Conservation (phyloP, 2,888 invertebrate genomes). For the Eudemis profundana region DNA sequence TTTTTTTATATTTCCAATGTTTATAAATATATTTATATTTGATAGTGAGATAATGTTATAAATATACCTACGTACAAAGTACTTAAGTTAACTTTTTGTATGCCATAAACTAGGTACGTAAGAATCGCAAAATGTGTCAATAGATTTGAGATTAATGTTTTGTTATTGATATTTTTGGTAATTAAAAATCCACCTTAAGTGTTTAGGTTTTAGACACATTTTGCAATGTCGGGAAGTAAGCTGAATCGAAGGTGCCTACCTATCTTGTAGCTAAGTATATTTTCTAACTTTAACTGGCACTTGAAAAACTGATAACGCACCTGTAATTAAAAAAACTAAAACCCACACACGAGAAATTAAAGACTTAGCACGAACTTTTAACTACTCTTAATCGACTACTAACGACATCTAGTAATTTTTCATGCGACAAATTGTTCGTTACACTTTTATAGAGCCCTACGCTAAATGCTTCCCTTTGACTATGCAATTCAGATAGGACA, state of each 20-base stretch:
- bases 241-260: conserved; percentile 80
- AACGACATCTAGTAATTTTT: too few species aligned
- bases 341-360: background rate
- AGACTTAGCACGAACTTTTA: background rate
- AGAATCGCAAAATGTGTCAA: conserved; percentile 46
- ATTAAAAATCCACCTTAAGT: conserved; percentile 15
- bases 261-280: conserved; percentile 34
- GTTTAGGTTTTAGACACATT: conserved; percentile 56
- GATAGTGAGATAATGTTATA: conserved; percentile 59
- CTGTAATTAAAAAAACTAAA: conserved; percentile 10
- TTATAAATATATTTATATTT: conserved; percentile 47
- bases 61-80: conserved; percentile 76
- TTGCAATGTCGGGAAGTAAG: conserved; percentile 56
- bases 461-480: too few species aligned
- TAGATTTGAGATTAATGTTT: conserved; percentile 29
- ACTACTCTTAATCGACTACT: background rate
- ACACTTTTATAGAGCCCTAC: too few species aligned
- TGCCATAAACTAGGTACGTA: conserved; percentile 59
- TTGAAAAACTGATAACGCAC: conserved; percentile 22
- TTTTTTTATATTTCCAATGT: conserved; percentile 36
- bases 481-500: too few species aligned
- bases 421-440: background rate
- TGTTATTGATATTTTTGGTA: conserved; percentile 1
- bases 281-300: conserved; percentile 41
- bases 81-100: conserved; percentile 63